These are phyloP conservation scores for Petromus typicus DNA, from an alignment of 2,113 vertebrate species.

Conservation along the genomic window DNA sequence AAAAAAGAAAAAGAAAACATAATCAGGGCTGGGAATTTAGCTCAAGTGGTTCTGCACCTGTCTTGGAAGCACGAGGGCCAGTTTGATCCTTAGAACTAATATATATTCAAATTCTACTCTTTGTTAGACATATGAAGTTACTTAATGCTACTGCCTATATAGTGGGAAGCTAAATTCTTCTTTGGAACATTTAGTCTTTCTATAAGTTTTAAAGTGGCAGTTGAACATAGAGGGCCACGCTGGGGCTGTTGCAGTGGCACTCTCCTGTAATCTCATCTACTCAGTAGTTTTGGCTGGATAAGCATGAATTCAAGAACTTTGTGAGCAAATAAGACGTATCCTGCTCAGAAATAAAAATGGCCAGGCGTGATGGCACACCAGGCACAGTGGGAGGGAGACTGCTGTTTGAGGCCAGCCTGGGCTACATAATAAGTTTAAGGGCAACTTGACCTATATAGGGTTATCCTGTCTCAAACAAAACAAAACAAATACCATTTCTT, in stretches of 20 bases:
- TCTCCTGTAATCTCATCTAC: background rate
- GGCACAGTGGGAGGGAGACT: background rate
- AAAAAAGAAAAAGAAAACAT: too few species aligned
- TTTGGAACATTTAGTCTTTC: background rate
- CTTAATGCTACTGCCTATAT: background rate
- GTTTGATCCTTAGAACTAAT: too few species aligned
- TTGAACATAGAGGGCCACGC: background rate
- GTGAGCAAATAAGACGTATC: background rate
- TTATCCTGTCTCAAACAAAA: background rate
- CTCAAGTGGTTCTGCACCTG: too few species aligned
- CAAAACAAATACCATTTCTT: background rate
- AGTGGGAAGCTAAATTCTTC: background rate
- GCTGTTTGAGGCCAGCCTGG: background rate
- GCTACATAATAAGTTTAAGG: too few species aligned
- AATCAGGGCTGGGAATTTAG: too few species aligned
- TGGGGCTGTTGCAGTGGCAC: background rate
- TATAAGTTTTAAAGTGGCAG: background rate
- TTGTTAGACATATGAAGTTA: background rate
- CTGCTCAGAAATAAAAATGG: background rate
- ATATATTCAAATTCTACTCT: background rate
- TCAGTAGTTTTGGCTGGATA: background rate
- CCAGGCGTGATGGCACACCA: background rate
- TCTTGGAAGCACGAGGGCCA: too few species aligned
- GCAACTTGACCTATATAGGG: too few species aligned
- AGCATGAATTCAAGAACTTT: background rate